Evolutionary conservation across 2,888 invertebrate genomes (phyloP), one percentile per base, ranked within the genome.

Genomic region (Neocrepidodera transversa): DNA sequence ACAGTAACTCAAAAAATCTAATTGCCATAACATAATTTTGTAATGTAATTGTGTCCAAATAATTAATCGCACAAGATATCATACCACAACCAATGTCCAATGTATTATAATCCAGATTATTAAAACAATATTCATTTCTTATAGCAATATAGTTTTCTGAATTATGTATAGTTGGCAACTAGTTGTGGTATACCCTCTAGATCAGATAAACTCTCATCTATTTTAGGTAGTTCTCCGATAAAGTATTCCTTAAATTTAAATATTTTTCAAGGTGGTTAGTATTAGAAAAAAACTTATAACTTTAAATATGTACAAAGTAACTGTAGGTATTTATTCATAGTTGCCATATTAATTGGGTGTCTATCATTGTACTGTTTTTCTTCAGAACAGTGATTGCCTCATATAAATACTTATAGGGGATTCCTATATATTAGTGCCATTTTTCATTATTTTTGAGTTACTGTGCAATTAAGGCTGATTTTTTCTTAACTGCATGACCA

Each of bases 361-460:
- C 10, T 51, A 13, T 20, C 47, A 32, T 4, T 35, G 35, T 16
- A 18, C 18, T 23, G 20, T 20, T 43, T 43, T 11, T 23, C 13
- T 11, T 38, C 17, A 16, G 38, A 38, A 16, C 38, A 38, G n/a
- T 14, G 18, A 26, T 1, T 51, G 48, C 35, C 51, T 47, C 38
- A 42, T 48, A 35, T 57, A 48, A 32, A 32, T 48, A 49, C 26
- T 38, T 20, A 32, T 45, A 47, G 57, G 16, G n/a, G 50, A 58
- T 60, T 66, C 62, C 63, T 62, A 60, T 20, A 23, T 53, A 13
- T 36, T 13, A 26, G 64, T 64, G 62, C 64, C 64, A 66, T 64
- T 47, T 60, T 35, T 51, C 11, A 7, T 14, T 18, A 52, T 53
- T 64, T 59, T 59, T 54, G 60, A 56, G 60, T 63, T 62, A 55